phyloP scores from a whole-genome alignment of 2,113 vertebrate genomes.

The Oryctolagus cuniculus region mOryCun1.1 NC_091452.1:3087501-3088000 shows the following conservation, averaged over 20 bases:
- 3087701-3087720: not conserved
- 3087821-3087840: constrained; percentile 14
- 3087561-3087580: not conserved
- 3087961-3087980: not conserved
- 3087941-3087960: not conserved
- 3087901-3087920: not conserved
- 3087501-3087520: not conserved
- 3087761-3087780: not conserved
- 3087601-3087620: not conserved
- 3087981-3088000: not conserved
- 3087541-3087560: rapidly evolving
- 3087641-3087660: not conserved
- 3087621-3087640: rapidly evolving
- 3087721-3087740: constrained; percentile 71
- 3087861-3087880: not conserved
- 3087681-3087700: not conserved
- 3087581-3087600: not conserved
- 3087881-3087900: constrained; percentile 1
- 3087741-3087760: not conserved
- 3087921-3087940: not conserved
- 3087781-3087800: not conserved
- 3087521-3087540: not conserved
- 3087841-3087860: not conserved
- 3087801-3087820: constrained; percentile 17
- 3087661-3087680: not conserved